Conservation (phyloP, 2,888 invertebrate species). For the Pteria penguin region DNA sequence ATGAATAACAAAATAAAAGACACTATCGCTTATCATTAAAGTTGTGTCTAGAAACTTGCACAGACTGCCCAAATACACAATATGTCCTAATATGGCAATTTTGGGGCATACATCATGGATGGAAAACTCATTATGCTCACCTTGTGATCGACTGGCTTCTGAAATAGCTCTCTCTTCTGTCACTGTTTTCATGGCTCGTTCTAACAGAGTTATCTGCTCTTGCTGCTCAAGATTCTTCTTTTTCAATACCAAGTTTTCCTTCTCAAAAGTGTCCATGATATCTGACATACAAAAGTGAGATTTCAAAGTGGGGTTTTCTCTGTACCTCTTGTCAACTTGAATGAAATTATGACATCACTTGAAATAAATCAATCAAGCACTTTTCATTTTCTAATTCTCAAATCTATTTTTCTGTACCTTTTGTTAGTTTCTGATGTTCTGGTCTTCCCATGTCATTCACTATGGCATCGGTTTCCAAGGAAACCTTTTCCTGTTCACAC, state of each 20-base stretch:
- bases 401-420: conserved; percentile 46
- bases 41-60: neutral
- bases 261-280: conserved; percentile 59
- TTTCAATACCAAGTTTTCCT: conserved; percentile 65
- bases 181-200: conserved; percentile 58
- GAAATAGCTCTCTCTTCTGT: conserved; percentile 45
- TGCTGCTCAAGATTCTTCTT: conserved; percentile 64
- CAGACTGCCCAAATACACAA: neutral
- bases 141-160: neutral
- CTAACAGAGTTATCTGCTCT: conserved; percentile 67
- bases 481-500: conserved; percentile 40
- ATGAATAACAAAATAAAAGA: too few relatives aligned
- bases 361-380: too few relatives aligned
- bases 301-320: too few relatives aligned
- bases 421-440: conserved; percentile 60
- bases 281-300: conserved; percentile 53
- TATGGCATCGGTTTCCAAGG: conserved; percentile 51
- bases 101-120: too few relatives aligned
- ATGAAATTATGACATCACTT: too few relatives aligned
- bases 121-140: too few relatives aligned
- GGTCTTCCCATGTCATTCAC: conserved; percentile 55
- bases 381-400: too few relatives aligned
- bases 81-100: neutral
- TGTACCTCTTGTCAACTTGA: too few relatives aligned
- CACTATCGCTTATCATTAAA: neutral